phyloP scores from a whole-genome alignment of 2,797 vertebrate species.

The Taeniopygia guttata region DNA sequence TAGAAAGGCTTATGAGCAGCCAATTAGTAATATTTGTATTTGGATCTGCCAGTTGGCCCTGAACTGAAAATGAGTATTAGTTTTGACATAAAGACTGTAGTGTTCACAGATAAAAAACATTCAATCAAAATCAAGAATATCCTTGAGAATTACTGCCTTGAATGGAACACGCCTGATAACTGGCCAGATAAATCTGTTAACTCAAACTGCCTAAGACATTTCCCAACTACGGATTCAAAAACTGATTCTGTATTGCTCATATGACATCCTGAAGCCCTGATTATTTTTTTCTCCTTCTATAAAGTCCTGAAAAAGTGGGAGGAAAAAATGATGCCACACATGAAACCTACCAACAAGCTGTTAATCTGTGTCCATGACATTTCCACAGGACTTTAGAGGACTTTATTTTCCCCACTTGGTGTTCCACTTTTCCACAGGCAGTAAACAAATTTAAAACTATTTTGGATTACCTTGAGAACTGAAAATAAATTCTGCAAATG shows the following conservation, averaged over 20 bases:
- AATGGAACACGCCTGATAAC: conserved; percentile 13
- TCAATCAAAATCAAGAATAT: conserved; percentile 36
- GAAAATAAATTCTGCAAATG: neutral
- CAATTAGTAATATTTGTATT: conserved; percentile 63
- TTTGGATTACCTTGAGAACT: neutral
- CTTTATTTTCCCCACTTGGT: neutral
- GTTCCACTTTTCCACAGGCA: neutral
- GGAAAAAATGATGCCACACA: neutral
- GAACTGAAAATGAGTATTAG: conserved; percentile 31
- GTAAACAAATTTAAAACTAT: neutral
- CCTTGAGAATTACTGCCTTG: conserved; percentile 34
- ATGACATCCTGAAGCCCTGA: neutral
- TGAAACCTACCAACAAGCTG: neutral
- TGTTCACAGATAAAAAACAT: conserved; percentile 4
- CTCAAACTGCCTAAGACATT: neutral
- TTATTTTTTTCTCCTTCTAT: neutral
- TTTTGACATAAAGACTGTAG: conserved; percentile 26
- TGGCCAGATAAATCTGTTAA: conserved; percentile 14
- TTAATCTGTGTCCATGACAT: neutral
- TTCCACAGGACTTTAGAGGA: neutral
- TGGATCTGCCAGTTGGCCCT: conserved; percentile 47
- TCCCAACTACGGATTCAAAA: neutral
- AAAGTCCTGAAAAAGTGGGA: neutral
- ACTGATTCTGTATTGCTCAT: neutral
- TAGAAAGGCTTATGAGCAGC: conserved; percentile 42